These are phyloP conservation scores for Phoxinus dragarum DNA, from an alignment of 2,797 vertebrate species.

Conservation along the genomic window DNA sequence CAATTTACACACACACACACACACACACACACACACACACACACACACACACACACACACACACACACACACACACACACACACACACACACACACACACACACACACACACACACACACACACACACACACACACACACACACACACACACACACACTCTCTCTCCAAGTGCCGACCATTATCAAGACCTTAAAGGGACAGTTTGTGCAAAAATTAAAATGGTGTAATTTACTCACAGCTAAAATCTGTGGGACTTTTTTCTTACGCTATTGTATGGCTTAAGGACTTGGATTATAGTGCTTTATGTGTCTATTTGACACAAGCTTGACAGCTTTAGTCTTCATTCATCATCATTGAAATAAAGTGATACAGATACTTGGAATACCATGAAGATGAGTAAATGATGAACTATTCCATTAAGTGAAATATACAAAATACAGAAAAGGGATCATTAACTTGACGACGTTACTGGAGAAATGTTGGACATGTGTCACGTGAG, in stretches of 20 bases:
- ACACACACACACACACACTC: too few species aligned
- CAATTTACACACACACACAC: background rate
- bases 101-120: too few species aligned
- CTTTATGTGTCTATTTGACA: background rate
- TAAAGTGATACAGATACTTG: background rate
- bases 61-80: too few species aligned
- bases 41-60: too few species aligned
- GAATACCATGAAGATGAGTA: background rate
- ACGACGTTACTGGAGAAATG: background rate
- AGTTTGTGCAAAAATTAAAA: background rate
- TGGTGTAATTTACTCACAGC: background rate
- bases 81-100: too few species aligned
- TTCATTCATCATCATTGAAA: background rate
- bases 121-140: background rate
- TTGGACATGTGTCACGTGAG: background rate
- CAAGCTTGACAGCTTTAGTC: background rate
- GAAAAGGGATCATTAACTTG: conserved; percentile 2
- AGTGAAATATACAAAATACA: background rate
- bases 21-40: too few species aligned
- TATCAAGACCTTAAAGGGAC: conserved; percentile 2
- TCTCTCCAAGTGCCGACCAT: background rate
- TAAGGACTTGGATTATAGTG: background rate
- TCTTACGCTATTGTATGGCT: background rate
- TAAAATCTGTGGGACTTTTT: background rate
- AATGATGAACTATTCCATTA: background rate